Base-by-base conservation (phyloP, 2,113 vertebrate genomes). In the Anhinga anhinga region DNA sequence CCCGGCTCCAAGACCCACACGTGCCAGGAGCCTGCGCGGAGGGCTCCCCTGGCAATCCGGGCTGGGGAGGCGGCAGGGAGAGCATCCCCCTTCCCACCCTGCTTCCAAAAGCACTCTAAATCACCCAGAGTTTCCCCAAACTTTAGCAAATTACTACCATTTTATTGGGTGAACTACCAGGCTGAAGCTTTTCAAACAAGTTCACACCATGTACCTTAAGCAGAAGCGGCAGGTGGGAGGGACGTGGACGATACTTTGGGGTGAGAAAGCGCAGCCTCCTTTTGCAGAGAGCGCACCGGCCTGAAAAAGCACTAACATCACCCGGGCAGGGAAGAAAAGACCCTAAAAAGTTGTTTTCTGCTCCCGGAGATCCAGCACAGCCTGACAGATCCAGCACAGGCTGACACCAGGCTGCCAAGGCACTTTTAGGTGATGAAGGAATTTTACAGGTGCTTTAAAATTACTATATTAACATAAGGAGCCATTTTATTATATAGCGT, bases 91-190 rank as follows among this genome's bases (percentile, higher is more conserved):
- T 40, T 56, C 63, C 63, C 55, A 50, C 30, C 8, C 53, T 8
- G 63, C 72, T 25, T 23, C 36, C 70, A 40, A 82, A 89, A 55
- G 7, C 47, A 15, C 40, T 11, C 34, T 29, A 30, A 42, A 61
- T 21, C 40, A 44, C 22, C 19, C 25, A 0, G 40, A 58, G 32
- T 42, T 79, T 18, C 49, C 58, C 72, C 49, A 77, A 30, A 92
- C 40, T 61, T 50, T 8, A 58, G 56, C 13, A 18, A 56, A 58
- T 38, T 2, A 3, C 11, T 26, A 74, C 14, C 23, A 0, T 13
- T 76, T 86, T 12, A 53, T 4, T 10, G 6, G 40, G 38, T 19
- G 34, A 69, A n/a, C 0, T 0, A 42, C 14, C n/a, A 25, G 2
- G 0, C 3, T 16, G 20, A 38, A 72, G 86, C 22, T 76, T 58